Percentiles rank a stretch among this genome's conserved stretches.
These are phyloP conservation scores for Semibalanus balanoides DNA, from an alignment of 1,140 invertebrate genomes.

Conservation along the genomic window DNA sequence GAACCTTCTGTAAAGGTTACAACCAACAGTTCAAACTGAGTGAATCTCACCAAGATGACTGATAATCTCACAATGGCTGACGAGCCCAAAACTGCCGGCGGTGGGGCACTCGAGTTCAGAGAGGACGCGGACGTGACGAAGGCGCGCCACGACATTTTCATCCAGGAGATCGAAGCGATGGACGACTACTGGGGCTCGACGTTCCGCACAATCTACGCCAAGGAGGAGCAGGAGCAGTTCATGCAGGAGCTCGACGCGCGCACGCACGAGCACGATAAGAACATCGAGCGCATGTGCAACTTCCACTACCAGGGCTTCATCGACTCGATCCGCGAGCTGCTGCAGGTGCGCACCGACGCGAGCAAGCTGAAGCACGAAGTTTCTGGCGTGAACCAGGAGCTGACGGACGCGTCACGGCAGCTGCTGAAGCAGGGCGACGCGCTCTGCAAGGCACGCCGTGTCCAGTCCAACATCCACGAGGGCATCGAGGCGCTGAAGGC, in stretches of 20 bases:
- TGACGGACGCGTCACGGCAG: background rate
- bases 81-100: no score
- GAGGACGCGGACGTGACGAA: background rate
- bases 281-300: conserved; percentile 96
- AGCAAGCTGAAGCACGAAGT: conserved; percentile 53
- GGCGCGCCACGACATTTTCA: conserved; percentile 41
- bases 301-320: conserved; percentile 97
- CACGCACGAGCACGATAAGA: conserved; percentile 89
- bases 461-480: background rate
- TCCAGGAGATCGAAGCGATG: conserved; percentile 76
- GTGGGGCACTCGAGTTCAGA: background rate
- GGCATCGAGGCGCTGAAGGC: background rate
- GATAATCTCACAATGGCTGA: background rate
- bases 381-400: background rate
- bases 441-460: background rate
- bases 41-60: background rate
- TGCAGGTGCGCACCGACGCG: conserved; percentile 84
- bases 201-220: conserved; percentile 77
- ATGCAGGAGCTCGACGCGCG: conserved; percentile 76
- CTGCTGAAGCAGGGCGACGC: background rate
- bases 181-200: conserved; percentile 86
- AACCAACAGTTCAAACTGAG: no score
- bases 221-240: conserved; percentile 64
- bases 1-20: no score
- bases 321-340: conserved; percentile 85